Percentiles rank a stretch among this genome's conserved stretches.
Evolutionary conservation across 2,113 vertebrate genomes (phyloP).

Genomic region (Artemisiospiza belli): DNA sequence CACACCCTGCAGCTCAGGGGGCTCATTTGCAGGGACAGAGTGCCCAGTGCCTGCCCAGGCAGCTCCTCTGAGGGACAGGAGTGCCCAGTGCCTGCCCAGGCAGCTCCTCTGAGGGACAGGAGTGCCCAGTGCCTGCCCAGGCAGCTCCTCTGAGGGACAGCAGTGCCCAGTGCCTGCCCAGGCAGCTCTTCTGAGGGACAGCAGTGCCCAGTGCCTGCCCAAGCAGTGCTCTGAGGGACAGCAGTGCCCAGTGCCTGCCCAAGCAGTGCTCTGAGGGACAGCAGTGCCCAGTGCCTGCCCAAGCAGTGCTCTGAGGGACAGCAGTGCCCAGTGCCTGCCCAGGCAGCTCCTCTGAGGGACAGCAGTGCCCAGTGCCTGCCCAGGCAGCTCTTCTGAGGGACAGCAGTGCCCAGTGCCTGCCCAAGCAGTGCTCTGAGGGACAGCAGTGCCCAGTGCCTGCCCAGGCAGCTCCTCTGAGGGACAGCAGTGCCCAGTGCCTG

Average conservation of each 20-base stretch:
- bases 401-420: not conserved
- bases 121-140: not conserved
- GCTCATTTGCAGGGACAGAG: not conserved
- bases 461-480: not conserved
- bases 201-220: not conserved
- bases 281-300: rapidly evolving
- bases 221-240: not conserved
- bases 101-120: not conserved
- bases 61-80: not conserved
- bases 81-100: not conserved
- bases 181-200: not conserved
- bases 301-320: not conserved
- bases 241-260: not conserved
- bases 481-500: not conserved
- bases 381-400: not conserved
- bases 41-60: not conserved
- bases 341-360: not conserved
- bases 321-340: rapidly evolving
- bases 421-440: not conserved
- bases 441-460: not conserved
- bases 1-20: not conserved
- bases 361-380: rapidly evolving
- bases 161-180: not conserved
- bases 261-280: not conserved
- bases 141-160: not conserved